Evolutionary conservation across 2,797 vertebrate species (phyloP), one percentile per base, ranked within the genome.

Genomic region (Ispidina picta): DNA sequence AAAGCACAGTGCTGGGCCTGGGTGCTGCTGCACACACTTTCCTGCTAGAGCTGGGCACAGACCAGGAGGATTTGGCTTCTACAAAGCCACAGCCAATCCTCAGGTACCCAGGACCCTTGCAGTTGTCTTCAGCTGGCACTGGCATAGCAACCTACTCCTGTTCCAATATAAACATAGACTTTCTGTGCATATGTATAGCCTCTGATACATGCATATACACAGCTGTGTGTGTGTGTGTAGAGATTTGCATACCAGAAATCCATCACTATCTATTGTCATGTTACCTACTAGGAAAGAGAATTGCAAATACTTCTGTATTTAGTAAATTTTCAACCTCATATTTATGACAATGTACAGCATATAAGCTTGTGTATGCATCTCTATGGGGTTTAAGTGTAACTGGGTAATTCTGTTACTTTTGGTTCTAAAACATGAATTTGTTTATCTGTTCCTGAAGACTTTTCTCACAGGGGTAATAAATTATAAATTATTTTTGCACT

Each of bases 401-500:
- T 72, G 25, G 49, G 60, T 77, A 93, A 77, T 84, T 75, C 92
- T 92, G n/a, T 93, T 77, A 83, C 56, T 84, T 88, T 71, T 48
- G 60, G 37, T 89, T 89, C 92, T 73, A 86, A 92, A 92, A 83
- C 58, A 81, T 73, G 41, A 71, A 84, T 56, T 86, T 89, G 60
- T 90, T 92, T 79, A 89, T 83, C 63, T 92, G 83, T 93, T 96
- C 87, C 86, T 51, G 74, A 83, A 92, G 65, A 71, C 21, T 93
- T 89, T 96, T 94, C 88, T 91, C 88, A 92, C 54, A 59, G 58
- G 72, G 88, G 69, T 76, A 96, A 95, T 96, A 96, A 95, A 95
- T 75, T 86, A 69, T 82, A 77, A 75, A 80, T 95, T 95, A 95
- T 96, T 96, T 96, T 96, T 92, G 75, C 92, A 93, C 75, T 62